A percentile compares a stretch with the other conserved stretches of the same genome.
phyloP scores from a whole-genome alignment of 2,797 vertebrate species.

The Mastacembelus armatus region DNA sequence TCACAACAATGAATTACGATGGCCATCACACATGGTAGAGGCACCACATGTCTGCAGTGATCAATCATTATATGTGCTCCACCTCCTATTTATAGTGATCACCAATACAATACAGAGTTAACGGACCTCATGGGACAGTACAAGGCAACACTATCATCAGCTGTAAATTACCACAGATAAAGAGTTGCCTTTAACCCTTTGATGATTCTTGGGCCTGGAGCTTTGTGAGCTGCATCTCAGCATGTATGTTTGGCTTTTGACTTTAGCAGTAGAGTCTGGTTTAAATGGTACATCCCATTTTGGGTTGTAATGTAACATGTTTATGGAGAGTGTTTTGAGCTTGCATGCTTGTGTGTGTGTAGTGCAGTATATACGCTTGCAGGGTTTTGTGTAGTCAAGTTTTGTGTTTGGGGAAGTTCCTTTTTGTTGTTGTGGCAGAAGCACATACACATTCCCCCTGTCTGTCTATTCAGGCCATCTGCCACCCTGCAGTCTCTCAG shows the following conservation, averaged over 20 bases:
- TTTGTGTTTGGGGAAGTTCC: background rate
- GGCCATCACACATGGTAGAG: conserved; percentile 36
- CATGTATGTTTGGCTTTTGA: conserved; percentile 56
- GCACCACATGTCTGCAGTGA: conserved; percentile 54
- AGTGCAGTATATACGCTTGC: background rate
- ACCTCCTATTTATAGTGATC: conserved; percentile 43
- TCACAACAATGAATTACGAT: conserved; percentile 31
- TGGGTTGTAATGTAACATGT: background rate
- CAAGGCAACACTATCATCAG: conserved; percentile 21
- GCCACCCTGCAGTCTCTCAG: conserved; percentile 30
- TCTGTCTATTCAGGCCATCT: conserved; percentile 49
- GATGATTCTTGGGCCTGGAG: conserved; percentile 35
- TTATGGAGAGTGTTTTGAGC: background rate
- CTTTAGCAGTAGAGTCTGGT: conserved; percentile 10
- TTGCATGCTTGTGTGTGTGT: background rate
- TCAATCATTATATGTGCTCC: conserved; percentile 42
- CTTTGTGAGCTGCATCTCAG: conserved; percentile 38
- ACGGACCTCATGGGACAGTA: conserved; percentile 38
- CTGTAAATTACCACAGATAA: conserved; percentile 59
- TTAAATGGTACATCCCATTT: conserved; percentile 9
- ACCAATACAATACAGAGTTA: conserved; percentile 35
- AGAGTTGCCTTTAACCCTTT: conserved; percentile 36
- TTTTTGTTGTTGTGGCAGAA: conserved; percentile 29
- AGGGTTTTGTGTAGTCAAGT: background rate
- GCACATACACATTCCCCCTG: conserved; percentile 27